Evolutionary conservation across 2,888 invertebrate genomes (phyloP).

Genomic region (Galerucella pusilla): DNA sequence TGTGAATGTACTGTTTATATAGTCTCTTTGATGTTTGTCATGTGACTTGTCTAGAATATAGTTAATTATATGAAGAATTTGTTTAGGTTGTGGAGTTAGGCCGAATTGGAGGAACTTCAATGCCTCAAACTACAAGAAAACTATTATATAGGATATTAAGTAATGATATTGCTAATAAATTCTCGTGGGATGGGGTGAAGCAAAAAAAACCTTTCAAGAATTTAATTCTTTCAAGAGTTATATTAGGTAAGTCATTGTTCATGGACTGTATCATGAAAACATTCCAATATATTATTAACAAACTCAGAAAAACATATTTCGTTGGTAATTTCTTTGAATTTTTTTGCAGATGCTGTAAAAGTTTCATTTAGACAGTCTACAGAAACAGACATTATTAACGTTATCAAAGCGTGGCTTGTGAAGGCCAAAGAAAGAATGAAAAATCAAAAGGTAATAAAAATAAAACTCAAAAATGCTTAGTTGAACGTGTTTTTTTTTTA

Average conservation of each 20-base stretch:
- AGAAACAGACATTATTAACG: neutral
- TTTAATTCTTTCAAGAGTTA: no score
- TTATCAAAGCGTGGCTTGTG: slow-evolving; percentile 1
- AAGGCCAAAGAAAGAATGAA: neutral
- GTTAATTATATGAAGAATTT: neutral
- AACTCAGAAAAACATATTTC: neutral
- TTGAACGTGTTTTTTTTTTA: neutral
- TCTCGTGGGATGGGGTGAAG: no score
- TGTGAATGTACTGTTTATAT: neutral
- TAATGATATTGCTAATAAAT: neutral
- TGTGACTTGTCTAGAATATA: neutral
- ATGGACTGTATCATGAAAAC: slow-evolving; percentile 2
- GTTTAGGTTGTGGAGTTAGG: slow-evolving; percentile 4
- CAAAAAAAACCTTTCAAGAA: no score
- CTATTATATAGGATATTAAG: neutral
- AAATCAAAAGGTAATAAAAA: neutral
- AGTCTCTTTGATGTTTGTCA: neutral
- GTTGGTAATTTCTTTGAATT: neutral
- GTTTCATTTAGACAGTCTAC: neutral
- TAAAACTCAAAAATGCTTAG: neutral
- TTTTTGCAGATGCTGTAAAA: slow-evolving; percentile 2
- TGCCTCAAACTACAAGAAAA: no score
- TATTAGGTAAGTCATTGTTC: neutral
- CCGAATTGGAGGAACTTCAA: slow-evolving; percentile 2
- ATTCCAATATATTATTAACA: neutral